These are phyloP conservation scores for Nannobrachium achirus DNA, from an alignment of 2,113 vertebrate genomes.

Conservation along the genomic window DNA sequence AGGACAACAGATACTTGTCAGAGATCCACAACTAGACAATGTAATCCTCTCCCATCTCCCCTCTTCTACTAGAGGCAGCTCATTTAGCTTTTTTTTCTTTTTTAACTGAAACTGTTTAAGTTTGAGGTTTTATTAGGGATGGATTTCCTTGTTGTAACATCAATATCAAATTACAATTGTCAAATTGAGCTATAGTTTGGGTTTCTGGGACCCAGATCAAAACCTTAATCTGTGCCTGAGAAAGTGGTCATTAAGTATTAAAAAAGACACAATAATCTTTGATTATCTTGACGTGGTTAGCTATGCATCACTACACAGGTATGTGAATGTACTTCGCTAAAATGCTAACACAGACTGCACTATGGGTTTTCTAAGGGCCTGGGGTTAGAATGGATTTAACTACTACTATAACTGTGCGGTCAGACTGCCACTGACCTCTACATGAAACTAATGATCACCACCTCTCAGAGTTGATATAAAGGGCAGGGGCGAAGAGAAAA, in stretches of 20 bases:
- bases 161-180: background rate
- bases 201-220: constrained; percentile 3
- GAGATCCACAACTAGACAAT: too few relatives aligned
- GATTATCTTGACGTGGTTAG: background rate
- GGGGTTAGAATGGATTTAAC: constrained; percentile 6
- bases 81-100: background rate
- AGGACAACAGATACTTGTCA: constrained; percentile 39
- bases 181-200: background rate
- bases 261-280: background rate
- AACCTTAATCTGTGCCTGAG: background rate
- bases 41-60: background rate
- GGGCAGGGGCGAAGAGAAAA: constrained; percentile 30
- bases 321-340: background rate
- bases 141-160: background rate
- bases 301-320: background rate
- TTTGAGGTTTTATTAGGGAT: background rate
- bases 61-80: constrained; percentile 9
- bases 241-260: background rate
- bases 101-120: background rate
- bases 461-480: constrained; percentile 29
- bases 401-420: constrained; percentile 19
- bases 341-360: background rate
- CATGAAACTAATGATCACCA: constrained; percentile 21
- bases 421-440: background rate
- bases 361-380: constrained; percentile 9